Conservation (phyloP, 2,888 invertebrate genomes). For the Acrobasis consociella region DNA sequence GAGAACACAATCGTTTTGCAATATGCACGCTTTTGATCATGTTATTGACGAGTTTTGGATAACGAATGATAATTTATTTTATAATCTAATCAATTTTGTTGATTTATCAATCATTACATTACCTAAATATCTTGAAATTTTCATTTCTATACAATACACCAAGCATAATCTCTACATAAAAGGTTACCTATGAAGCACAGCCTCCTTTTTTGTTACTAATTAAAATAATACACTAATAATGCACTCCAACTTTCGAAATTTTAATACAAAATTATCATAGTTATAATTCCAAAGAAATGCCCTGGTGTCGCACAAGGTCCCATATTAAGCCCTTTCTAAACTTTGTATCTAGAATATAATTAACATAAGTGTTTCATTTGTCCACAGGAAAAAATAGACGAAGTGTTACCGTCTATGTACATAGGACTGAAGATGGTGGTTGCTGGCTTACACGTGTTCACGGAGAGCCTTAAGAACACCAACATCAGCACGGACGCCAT, state of each 20-base stretch:
- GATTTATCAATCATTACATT: neutral
- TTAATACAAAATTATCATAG: too few relatives aligned
- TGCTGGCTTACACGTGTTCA: conserved; percentile 87
- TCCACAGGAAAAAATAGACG: conserved; percentile 61
- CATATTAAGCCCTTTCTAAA: neutral
- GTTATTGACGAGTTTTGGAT: conserved; percentile 56
- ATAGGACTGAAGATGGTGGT: conserved; percentile 87
- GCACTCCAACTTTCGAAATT: too few relatives aligned
- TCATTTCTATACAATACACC: too few relatives aligned
- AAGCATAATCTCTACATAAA: too few relatives aligned
- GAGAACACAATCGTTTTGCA: conserved; percentile 78
- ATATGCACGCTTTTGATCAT: conserved; percentile 54
- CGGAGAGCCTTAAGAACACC: conserved; percentile 78
- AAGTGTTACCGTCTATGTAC: conserved; percentile 83
- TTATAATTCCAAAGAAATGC: too few relatives aligned
- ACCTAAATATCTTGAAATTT: too few relatives aligned
- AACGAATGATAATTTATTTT: conserved; percentile 38
- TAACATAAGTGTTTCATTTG: conserved; percentile 33
- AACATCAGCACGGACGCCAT: conserved; percentile 52
- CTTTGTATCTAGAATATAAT: neutral
- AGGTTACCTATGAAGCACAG: too few relatives aligned
- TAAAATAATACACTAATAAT: too few relatives aligned
- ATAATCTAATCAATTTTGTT: neutral
- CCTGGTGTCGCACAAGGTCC: neutral
- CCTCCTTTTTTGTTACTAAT: too few relatives aligned